Evolutionary conservation across 2,113 vertebrate genomes (phyloP), one percentile per base, ranked within the genome.

Genomic region (Dicrurus megarhynchus): DNA sequence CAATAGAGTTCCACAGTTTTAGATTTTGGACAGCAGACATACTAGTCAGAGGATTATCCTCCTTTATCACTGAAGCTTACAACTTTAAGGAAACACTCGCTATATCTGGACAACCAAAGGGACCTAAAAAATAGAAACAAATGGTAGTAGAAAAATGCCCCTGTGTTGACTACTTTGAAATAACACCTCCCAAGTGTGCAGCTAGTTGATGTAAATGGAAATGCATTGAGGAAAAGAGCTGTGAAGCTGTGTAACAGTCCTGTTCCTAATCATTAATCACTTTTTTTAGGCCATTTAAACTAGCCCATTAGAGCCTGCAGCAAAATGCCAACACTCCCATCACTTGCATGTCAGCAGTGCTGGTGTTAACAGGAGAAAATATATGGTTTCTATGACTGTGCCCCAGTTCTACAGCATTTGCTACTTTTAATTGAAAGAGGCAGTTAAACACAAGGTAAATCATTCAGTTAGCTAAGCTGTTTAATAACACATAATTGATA

Each of bases 291-390:
- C 88, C 93, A 77, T 95, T 96, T 96, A 96, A 98, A 97, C 84
- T 65, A 93, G 71, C 93, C 95, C 94, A 84, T 96, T 96, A 96
- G 78, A 94, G 95, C 95, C 93, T 70, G 84, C 93, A 97, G 98
- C 97, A 94, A 97, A 96, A 95, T 64, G 92, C 96, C 93, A 97
- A 93, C 96, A 96, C 64, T 70, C 86, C 92, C 81, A 89, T 95
- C 91, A 93, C 97, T 52, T 71, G 87, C 52, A 78, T 94, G 94
- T 95, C 97, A 97, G 92, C 76, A 68, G 94, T 26, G 81, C 92
- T 80, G 85, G 97, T 97, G 97, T 97, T 97, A 98, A 98, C 97
- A 97, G 98, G 94, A 96, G 97, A 97, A 98, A 98, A 98, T 96
- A 97, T 90, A 97, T 93, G 92, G 95, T 96, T 98, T 96, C 93